A percentile compares a stretch with the other conserved stretches of the same genome.
phyloP scores from a whole-genome alignment of 2,888 invertebrate species.

The Gasteruption jaculator region DNA sequence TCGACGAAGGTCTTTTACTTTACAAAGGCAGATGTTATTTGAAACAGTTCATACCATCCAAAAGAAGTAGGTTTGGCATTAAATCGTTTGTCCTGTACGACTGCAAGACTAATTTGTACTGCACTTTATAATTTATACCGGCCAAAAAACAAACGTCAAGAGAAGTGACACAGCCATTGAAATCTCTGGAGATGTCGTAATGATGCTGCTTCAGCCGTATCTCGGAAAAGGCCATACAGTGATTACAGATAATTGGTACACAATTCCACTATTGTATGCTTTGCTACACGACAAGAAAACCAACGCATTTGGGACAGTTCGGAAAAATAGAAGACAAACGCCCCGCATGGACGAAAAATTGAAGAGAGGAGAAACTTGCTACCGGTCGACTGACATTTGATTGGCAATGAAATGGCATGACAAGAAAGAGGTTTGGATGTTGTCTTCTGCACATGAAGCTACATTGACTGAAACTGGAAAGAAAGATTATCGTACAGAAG shows the following conservation, averaged over 20 bases:
- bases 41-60: conserved; percentile 14
- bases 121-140: conserved; percentile 15
- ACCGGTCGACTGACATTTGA: conserved; percentile 10
- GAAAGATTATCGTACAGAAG: conserved; percentile 9
- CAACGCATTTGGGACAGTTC: conserved; percentile 14
- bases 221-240: conserved; percentile 30
- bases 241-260: conserved; percentile 34
- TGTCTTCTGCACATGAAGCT: conserved; percentile 10
- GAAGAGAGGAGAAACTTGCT: conserved; percentile 9
- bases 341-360: conserved; percentile 12
- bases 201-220: conserved; percentile 13
- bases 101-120: conserved; percentile 11
- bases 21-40: conserved; percentile 13
- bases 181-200: conserved; percentile 14
- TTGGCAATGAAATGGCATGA: conserved; percentile 15
- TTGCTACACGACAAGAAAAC: conserved; percentile 13
- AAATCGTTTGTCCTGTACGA: conserved; percentile 9
- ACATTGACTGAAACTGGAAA: conserved; percentile 4
- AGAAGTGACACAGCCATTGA: conserved; percentile 9
- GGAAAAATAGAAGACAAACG: conserved; percentile 10
- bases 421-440: conserved; percentile 14
- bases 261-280: conserved; percentile 23
- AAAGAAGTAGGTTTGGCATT: conserved; percentile 8
- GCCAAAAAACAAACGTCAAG: conserved; percentile 8
- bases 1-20: conserved; percentile 13